Evolutionary conservation across 2,888 invertebrate genomes (phyloP), one percentile per base, ranked within the genome.

Genomic region (Coleophora flavipennella): DNA sequence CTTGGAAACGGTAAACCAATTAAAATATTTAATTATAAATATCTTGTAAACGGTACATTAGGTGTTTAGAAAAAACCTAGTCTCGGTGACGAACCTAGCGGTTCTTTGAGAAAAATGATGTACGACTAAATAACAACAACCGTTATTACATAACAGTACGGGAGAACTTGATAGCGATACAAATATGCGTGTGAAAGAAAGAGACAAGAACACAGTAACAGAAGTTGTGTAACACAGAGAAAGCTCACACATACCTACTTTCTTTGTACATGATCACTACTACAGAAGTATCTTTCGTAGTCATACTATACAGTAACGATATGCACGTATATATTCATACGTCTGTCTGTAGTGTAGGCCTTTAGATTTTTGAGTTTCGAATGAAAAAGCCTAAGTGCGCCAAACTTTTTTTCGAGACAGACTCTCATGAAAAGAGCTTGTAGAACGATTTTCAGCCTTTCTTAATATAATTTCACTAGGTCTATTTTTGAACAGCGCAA

Each of bases 91-190:
- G 57, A 52, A 20, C 53, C 53, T 73, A 75, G 71, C 72, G 70
- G 73, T 71, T 62, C 61, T 49, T 52, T 64, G 55, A 72, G 72
- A 80, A 79, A 81, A 81, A 81, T 77, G 77, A 76, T 80, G 79
- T 73, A 62, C 69, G 63, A 67, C 70, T 67, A 79, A 77, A 76
- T 73, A 69, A 73, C 74, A 79, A 79, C 76, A 72, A 78, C 83
- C 79, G 81, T 83, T 83, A 83, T 84, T 81, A 72, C 73, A 80
- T 84, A 84, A 84, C 81, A 77, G 79, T 74, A 57, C 45, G 68
- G 45, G 51, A 46, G 66, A 78, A 43, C 45, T 70, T 63, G 73
- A 73, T 35, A 46, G 53, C 40, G 35, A 49, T 48, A 55, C 45
- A 44, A 47, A 43, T 48, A 48, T 55, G 49, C 44, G 45, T 44